Percentiles rank a stretch among this genome's conserved stretches.
These are phyloP conservation scores for Parasteatoda tepidariorum DNA, from an alignment of 1,140 invertebrate genomes.

Conservation along the genomic window DNA sequence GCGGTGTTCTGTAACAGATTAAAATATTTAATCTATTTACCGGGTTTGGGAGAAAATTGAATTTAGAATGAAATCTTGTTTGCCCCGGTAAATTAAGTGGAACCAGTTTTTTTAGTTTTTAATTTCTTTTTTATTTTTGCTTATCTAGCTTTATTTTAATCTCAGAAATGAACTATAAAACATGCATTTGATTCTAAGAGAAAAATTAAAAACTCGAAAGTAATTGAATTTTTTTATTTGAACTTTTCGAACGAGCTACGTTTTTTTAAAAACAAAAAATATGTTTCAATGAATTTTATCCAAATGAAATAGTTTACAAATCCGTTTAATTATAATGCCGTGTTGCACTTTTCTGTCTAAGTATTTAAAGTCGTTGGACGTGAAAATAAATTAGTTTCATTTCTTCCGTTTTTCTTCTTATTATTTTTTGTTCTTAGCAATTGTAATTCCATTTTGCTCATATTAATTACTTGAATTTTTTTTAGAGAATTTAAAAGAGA, in stretches of 20 bases:
- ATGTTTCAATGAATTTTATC: constrained; percentile 27
- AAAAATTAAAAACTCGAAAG: constrained; percentile 51
- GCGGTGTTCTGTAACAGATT: constrained; percentile 59
- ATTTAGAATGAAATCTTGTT: constrained; percentile 61
- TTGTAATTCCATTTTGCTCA: constrained; percentile 23
- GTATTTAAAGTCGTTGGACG: constrained; percentile 14
- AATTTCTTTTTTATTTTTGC: not conserved
- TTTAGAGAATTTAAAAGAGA: too few species aligned
- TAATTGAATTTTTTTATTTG: constrained; percentile 36
- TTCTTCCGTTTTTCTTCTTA: not conserved
- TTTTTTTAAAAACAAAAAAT: constrained; percentile 17
- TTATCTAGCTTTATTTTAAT: constrained; percentile 47
- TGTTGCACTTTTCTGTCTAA: constrained; percentile 4
- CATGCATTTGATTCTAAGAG: constrained; percentile 4
- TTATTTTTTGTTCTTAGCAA: not conserved
- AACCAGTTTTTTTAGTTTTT: constrained; percentile 12
- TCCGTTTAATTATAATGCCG: constrained; percentile 40
- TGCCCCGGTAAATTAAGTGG: constrained; percentile 57
- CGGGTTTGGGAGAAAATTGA: constrained; percentile 54
- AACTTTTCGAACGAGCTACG: not conserved
- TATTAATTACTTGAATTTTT: constrained; percentile 30
- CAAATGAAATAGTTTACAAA: constrained; percentile 51
- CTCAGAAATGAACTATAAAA: constrained; percentile 23
- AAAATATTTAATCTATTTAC: constrained; percentile 61
- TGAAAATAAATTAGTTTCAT: constrained; percentile 29